Base-by-base conservation (phyloP, 1,140 invertebrate genomes). In the Parasteatoda tepidariorum region DNA sequence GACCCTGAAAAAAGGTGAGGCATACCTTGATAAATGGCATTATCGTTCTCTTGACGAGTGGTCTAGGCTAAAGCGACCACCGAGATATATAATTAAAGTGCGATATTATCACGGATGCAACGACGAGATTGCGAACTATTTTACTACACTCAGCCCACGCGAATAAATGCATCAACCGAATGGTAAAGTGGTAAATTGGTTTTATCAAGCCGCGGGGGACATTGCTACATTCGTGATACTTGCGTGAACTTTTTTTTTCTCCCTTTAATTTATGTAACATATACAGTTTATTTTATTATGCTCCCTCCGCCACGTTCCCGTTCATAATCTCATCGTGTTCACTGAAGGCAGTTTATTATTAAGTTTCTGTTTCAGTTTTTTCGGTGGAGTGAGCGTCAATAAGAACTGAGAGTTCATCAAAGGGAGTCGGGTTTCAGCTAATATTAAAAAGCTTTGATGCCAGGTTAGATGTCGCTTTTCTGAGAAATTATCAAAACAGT, bases 31-130 rank as follows among this genome's bases (percentile, higher is more conserved):
- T 82, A 82, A 82, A 82, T 82, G 67, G 78, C 28, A 55, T 30
- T 66, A 33, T 61, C 54, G 30, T 57, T 48, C 62, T 70, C 30
- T n/a, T 38, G 66, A 24, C 24, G 30, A 34, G 76, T 48, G 78
- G 55, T 62, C 66, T 48, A 54, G 26, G 18, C 7, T 33, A 61
- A 54, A 33, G 78, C 66, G 78, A 82, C 78, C 78, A 55, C 55
- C 54, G 33, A 24, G 55, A 64, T 71, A 30, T 82, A 70, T 82
- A 82, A 82, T 82, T 82, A 82, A 82, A 82, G 78, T 82, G 78
- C 78, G 78, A 82, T 82, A 82, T 82, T 82, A 82, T 82, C 78
- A 82, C 78, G 78, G 78, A 82, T 82, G 55, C 67, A 33, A 28
- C 74, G 59, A 38, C 31, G 64, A 30, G 64, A 67, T 30, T 22